A percentile compares a stretch with the other conserved stretches of the same genome.
phyloP scores from a whole-genome alignment of 2,113 vertebrate genomes.

The Bubo blakistoni region DNA sequence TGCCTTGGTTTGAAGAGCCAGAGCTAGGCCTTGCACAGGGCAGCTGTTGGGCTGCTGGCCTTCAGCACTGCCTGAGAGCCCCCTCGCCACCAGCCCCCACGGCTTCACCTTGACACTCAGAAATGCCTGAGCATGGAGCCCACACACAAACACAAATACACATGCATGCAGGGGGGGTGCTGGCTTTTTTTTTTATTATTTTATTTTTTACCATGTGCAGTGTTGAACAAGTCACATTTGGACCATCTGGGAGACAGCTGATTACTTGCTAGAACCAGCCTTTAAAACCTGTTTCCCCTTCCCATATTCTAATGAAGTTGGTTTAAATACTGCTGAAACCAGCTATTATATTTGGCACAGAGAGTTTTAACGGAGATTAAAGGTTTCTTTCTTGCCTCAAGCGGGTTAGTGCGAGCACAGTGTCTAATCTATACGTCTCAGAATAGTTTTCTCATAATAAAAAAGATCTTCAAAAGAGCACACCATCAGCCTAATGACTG shows the following conservation, averaged over 20 bases:
- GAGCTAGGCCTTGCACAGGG: neutral
- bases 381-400: slow-evolving; percentile 19
- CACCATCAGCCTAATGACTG: neutral
- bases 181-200: accelerated
- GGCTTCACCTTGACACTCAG: neutral
- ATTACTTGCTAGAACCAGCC: slow-evolving; percentile 30
- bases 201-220: neutral
- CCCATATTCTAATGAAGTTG: slow-evolving; percentile 8
- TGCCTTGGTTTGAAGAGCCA: neutral
- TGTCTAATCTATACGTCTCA: neutral
- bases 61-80: neutral
- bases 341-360: slow-evolving; percentile 26
- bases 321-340: slow-evolving; percentile 39
- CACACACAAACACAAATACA: neutral
- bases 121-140: accelerated
- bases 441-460: neutral
- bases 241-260: neutral
- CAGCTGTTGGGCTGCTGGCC: neutral
- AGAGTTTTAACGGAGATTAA: slow-evolving; percentile 46
- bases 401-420: neutral
- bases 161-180: accelerated
- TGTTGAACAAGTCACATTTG: neutral
- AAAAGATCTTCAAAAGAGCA: neutral
- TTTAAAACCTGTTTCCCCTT: slow-evolving; percentile 8
- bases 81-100: neutral